A percentile compares a stretch with the other conserved stretches of the same genome.
These are phyloP conservation scores for Temnothorax curvispinosus DNA, from an alignment of 1,140 invertebrate genomes.

Conservation along the genomic window DNA sequence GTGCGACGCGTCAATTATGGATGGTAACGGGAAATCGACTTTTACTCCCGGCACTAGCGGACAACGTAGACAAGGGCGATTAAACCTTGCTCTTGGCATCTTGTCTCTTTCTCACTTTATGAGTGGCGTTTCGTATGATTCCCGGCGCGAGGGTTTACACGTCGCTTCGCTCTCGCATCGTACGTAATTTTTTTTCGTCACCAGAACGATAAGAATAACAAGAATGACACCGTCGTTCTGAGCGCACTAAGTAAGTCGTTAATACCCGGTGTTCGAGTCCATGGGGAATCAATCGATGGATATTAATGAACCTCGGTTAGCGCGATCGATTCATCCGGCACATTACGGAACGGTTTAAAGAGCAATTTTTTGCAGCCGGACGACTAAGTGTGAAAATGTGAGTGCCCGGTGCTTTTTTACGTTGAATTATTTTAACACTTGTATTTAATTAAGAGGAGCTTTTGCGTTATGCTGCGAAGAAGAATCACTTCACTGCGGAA, in stretches of 20 bases:
- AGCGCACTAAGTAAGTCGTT: not conserved
- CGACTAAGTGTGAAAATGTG: not conserved
- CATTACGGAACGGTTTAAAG: not conserved
- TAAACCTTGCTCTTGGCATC: conserved; percentile 27
- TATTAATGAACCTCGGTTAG: conserved; percentile 20
- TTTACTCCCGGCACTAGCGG: conserved; percentile 23
- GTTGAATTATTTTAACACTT: conserved; percentile 19
- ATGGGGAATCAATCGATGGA: not conserved
- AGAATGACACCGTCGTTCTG: not conserved
- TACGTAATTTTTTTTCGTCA: not conserved
- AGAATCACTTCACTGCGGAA: not conserved
- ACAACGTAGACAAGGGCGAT: conserved; percentile 29
- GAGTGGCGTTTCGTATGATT: not conserved
- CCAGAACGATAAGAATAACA: not conserved
- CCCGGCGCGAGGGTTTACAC: not conserved
- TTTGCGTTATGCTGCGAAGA: not conserved
- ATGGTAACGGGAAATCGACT: conserved; percentile 65
- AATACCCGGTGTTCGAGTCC: not conserved
- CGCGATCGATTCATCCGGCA: not conserved
- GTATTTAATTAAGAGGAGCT: conserved; percentile 10
- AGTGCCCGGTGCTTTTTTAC: not conserved
- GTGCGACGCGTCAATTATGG: conserved; percentile 61
- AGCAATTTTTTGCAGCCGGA: not conserved
- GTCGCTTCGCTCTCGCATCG: not conserved
- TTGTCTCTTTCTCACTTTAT: not conserved